phyloP scores from a whole-genome alignment of 2,113 vertebrate species.

The Narcine bancroftii region DNA sequence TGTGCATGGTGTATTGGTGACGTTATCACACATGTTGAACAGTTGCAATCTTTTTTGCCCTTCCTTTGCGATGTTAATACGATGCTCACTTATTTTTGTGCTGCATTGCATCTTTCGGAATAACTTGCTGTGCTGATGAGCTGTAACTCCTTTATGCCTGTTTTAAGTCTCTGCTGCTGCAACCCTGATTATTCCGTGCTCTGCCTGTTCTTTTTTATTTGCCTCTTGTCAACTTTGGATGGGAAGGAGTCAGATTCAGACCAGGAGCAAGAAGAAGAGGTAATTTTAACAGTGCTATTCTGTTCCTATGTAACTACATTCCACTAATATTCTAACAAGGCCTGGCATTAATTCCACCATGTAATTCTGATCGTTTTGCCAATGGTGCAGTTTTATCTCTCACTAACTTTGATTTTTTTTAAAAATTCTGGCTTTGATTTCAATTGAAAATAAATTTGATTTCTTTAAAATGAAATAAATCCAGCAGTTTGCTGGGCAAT shows the following conservation, averaged over 20 bases:
- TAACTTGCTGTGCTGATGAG: background rate
- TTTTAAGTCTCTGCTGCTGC: background rate
- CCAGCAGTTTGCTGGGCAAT: background rate
- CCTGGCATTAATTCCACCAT: slow-evolving; percentile 10
- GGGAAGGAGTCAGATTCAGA: slow-evolving; percentile 95
- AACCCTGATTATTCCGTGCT: slow-evolving; percentile 49
- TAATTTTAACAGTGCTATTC: slow-evolving; percentile 58
- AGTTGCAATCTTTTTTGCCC: background rate
- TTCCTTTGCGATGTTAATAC: slow-evolving; percentile 40
- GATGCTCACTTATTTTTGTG: slow-evolving; percentile 38
- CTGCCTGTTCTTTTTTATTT: slow-evolving; percentile 57
- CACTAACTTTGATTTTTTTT: too few relatives aligned
- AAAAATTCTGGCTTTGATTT: background rate
- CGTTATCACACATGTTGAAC: background rate
- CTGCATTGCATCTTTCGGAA: background rate
- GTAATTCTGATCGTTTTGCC: background rate
- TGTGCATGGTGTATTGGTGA: background rate
- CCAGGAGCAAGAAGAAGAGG: slow-evolving; percentile 90
- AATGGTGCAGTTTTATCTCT: background rate
- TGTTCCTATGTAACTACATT: slow-evolving; percentile 34
- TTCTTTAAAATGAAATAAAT: background rate
- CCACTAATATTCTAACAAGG: slow-evolving; percentile 31
- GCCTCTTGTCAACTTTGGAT: slow-evolving; percentile 61
- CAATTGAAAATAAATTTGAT: background rate
- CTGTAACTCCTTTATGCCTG: background rate